Base-by-base conservation (phyloP, 2,113 vertebrate species). In the Hucho hucho region DNA sequence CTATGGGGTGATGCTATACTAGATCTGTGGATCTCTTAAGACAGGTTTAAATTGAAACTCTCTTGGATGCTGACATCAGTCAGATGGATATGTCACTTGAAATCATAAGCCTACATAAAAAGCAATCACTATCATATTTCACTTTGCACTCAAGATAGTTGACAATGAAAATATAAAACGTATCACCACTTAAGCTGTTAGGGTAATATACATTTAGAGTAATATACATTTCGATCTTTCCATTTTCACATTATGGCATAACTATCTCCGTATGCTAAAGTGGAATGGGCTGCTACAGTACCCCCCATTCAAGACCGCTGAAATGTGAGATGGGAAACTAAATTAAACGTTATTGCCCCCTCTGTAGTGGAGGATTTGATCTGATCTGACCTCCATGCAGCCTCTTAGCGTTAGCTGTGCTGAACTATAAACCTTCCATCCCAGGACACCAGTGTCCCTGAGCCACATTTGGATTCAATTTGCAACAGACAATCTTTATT, bases 391-490 rank as follows among this genome's bases (percentile, higher is more conserved):
- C n/a, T 13, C 12, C 26, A 75, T 18, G 18, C 22, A 28, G 46
- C 20, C 11, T 24, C 46, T 73, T 64, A 72, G 58, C 20, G 53
- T 68, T 16, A 70, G 49, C 13, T 4, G 20, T 46, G 58, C 61
- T 37, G 47, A 56, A 58, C 6, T 29, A 16, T 59, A 4, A 75
- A 29, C 16, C 14, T 18, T 9, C 9, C 66, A 43, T 29, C 18
- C 26, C 11, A 25, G 53, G 46, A 20, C 14, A n/a, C 64, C 66
- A 43, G 1, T 49, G 53, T 64, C 29, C 64, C 29, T 25, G 26
- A 25, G 7, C 53, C 16, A 59, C 71, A 67, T 78, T 77, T 74
- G 49, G 56, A 73, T 79, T 64, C 47, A 75, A 68, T 81, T 70
- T 67, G 32, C 20, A 26, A n/a, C 20, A 24, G 16, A 53, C 29